These are phyloP conservation scores for Hyppa rectilinea DNA, from an alignment of 2,888 invertebrate species.

Conservation along the genomic window DNA sequence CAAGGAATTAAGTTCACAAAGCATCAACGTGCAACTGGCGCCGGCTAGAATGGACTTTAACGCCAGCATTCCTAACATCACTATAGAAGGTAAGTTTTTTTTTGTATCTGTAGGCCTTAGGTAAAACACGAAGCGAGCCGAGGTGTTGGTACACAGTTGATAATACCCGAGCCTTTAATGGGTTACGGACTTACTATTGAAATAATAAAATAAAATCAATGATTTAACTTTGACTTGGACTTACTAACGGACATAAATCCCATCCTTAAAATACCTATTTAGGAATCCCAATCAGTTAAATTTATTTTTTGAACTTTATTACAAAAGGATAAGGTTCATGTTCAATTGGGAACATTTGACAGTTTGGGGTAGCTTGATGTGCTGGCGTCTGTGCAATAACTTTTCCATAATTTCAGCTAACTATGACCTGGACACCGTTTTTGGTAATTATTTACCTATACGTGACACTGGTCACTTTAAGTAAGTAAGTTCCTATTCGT, in stretches of 20 bases:
- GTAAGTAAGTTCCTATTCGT: conserved; percentile 17
- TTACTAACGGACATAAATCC: background rate
- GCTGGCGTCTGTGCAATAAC: too few species aligned
- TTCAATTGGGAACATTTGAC: too few species aligned
- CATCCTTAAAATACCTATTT: background rate
- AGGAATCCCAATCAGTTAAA: too few species aligned
- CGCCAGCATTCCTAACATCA: conserved; percentile 24
- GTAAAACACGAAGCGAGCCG: background rate
- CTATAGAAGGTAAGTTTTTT: conserved; percentile 18
- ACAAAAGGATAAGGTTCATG: too few species aligned
- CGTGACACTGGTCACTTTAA: conserved; percentile 25
- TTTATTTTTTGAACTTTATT: too few species aligned
- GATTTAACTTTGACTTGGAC: too few species aligned
- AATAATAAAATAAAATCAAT: too few species aligned
- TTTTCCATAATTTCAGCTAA: conserved; percentile 23
- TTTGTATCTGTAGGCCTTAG: background rate
- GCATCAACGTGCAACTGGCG: conserved; percentile 8
- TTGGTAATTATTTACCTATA: conserved; percentile 13
- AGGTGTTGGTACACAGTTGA: too few species aligned
- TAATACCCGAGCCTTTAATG: too few species aligned
- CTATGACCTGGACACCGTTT: conserved; percentile 8
- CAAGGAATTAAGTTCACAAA: background rate
- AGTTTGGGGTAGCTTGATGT: too few species aligned
- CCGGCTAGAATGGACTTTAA: conserved; percentile 26
- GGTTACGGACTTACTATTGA: too few species aligned